Conservation (phyloP, 1,140 invertebrate genomes). For the Drosophila sucinea region DNA sequence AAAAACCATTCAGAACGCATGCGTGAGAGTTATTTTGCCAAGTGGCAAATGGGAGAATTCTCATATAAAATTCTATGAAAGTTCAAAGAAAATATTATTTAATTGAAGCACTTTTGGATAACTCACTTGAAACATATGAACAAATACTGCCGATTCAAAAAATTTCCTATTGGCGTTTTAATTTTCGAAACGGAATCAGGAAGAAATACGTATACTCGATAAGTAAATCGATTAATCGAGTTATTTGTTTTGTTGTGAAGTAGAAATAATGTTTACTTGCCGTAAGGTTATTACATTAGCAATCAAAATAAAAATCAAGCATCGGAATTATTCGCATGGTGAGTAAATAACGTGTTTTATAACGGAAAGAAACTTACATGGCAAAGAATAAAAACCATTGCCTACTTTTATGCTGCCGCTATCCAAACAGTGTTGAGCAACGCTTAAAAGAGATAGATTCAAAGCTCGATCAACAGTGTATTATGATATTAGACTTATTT, state of each 20-base stretch:
- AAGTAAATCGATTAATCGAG: background rate
- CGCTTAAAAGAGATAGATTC: background rate
- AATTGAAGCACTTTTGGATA: too few relatives aligned
- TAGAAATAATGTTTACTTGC: background rate
- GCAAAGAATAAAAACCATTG: background rate
- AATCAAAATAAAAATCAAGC: slow-evolving; percentile 1
- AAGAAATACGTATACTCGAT: background rate
- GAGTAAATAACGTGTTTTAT: background rate
- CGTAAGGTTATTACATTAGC: background rate
- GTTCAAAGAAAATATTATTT: background rate
- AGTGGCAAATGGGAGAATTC: background rate
- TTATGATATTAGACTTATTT: too few relatives aligned
- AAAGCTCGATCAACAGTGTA: background rate
- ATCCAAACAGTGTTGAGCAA: background rate
- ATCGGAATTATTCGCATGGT: background rate
- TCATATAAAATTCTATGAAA: background rate
- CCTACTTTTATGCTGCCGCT: background rate
- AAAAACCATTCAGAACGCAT: slow-evolving; percentile 55
- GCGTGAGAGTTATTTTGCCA: slow-evolving; percentile 29
- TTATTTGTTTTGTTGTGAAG: background rate
- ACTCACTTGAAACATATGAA: background rate
- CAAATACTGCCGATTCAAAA: background rate
- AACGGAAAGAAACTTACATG: background rate
- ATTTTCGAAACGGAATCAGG: background rate
- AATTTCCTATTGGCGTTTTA: background rate